Conservation (phyloP, 2,797 vertebrate species). For the Anomalospiza imberbis region DNA sequence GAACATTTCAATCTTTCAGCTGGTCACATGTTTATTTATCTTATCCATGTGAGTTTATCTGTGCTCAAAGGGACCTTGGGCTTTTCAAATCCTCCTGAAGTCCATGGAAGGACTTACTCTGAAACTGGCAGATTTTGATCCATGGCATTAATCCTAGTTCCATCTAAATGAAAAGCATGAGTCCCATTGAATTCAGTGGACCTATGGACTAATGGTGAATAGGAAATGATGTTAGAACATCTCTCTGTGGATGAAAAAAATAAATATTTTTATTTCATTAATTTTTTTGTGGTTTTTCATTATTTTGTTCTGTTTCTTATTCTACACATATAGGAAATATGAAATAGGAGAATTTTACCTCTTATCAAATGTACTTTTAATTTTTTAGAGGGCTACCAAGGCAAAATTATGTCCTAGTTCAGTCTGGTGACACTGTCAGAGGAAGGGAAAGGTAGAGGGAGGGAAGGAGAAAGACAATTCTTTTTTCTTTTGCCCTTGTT, state of each 20-base stretch:
- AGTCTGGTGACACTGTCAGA: background rate
- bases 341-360: background rate
- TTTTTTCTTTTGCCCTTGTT: background rate
- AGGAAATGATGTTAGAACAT: background rate
- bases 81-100: background rate
- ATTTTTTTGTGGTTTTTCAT: fast-evolving
- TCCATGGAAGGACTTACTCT: background rate
- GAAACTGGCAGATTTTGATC: background rate
- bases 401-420: background rate
- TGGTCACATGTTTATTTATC: background rate
- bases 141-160: background rate
- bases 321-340: background rate
- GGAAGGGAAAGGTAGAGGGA: background rate
- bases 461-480: background rate
- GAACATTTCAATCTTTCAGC: background rate
- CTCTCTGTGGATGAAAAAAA: background rate
- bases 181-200: background rate
- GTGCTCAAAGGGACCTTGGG: background rate
- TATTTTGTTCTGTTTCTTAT: background rate
- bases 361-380: background rate
- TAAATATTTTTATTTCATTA: background rate
- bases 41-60: background rate
- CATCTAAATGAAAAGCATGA: background rate
- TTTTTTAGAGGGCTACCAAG: background rate
- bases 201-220: background rate